These are phyloP conservation scores for Druon quercuslanigerum DNA, from an alignment of 1,140 invertebrate genomes.

Conservation along the genomic window DNA sequence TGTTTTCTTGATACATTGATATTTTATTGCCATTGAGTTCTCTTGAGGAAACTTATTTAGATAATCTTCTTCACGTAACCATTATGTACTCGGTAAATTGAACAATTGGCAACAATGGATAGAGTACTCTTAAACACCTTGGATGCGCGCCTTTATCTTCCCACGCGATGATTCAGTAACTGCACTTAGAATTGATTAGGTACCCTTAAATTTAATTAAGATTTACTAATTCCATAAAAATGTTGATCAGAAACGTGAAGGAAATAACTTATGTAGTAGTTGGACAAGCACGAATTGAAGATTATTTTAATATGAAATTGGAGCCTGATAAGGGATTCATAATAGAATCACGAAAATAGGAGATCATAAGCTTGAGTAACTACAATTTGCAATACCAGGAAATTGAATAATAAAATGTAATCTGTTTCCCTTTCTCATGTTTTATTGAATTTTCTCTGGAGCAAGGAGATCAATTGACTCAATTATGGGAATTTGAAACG, in stretches of 20 bases:
- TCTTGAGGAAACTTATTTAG: no score
- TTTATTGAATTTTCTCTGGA: neutral
- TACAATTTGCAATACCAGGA: neutral
- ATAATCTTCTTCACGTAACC: conserved; percentile 38
- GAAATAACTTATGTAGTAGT: neutral
- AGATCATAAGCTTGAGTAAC: neutral
- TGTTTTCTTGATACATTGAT: no score
- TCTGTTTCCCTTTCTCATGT: neutral
- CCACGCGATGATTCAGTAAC: conserved; percentile 47
- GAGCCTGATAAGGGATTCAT: neutral
- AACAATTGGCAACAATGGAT: conserved; percentile 59
- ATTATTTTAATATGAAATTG: neutral
- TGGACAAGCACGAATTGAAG: neutral
- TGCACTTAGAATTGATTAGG: conserved; percentile 30
- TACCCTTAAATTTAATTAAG: neutral
- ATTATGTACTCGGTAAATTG: conserved; percentile 55
- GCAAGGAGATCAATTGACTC: neutral
- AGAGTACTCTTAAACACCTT: conserved; percentile 54
- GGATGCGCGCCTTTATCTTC: conserved; percentile 52
- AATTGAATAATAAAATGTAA: neutral
- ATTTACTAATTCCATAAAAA: neutral
- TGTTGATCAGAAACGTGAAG: neutral
- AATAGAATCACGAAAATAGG: neutral
- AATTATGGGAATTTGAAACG: neutral
- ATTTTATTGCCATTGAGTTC: no score